Conservation (phyloP, 2,797 vertebrate species). For the Melanotaenia pygmaea region DNA sequence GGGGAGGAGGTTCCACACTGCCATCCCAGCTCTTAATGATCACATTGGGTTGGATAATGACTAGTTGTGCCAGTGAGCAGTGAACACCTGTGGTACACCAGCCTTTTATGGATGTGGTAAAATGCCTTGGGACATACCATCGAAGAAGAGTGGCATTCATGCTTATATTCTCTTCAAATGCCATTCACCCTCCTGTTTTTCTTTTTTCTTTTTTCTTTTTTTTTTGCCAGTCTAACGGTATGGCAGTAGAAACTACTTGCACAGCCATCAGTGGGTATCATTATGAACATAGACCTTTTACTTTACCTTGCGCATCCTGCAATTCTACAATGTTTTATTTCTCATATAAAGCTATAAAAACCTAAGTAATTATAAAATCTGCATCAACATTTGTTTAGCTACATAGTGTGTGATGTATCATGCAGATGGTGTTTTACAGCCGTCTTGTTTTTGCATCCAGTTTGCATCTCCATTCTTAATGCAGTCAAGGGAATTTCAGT, state of each 20-base stretch:
- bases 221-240: slow-evolving; percentile 9
- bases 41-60: slow-evolving; percentile 78
- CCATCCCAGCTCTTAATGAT: slow-evolving; percentile 77
- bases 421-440: slow-evolving; percentile 44
- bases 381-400: slow-evolving; percentile 3
- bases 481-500: slow-evolving; percentile 57
- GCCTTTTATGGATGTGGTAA: slow-evolving; percentile 68
- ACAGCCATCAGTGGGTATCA: slow-evolving; percentile 12
- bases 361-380: slow-evolving; percentile 2
- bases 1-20: slow-evolving; percentile 62
- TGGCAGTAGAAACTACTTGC: slow-evolving; percentile 8
- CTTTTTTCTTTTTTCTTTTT: neutral
- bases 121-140: slow-evolving; percentile 63
- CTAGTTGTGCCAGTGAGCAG: slow-evolving; percentile 68
- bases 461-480: slow-evolving; percentile 49
- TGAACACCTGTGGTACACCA: slow-evolving; percentile 76
- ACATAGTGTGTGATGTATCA: neutral
- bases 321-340: slow-evolving; percentile 18
- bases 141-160: slow-evolving; percentile 58
- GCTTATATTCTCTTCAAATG: slow-evolving; percentile 22
- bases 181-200: slow-evolving; percentile 1
- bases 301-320: neutral
- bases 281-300: slow-evolving; percentile 24
- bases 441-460: slow-evolving; percentile 50
- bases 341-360: neutral